Conservation (phyloP, 2,797 vertebrate species). For the Lagodon rhomboides region DNA sequence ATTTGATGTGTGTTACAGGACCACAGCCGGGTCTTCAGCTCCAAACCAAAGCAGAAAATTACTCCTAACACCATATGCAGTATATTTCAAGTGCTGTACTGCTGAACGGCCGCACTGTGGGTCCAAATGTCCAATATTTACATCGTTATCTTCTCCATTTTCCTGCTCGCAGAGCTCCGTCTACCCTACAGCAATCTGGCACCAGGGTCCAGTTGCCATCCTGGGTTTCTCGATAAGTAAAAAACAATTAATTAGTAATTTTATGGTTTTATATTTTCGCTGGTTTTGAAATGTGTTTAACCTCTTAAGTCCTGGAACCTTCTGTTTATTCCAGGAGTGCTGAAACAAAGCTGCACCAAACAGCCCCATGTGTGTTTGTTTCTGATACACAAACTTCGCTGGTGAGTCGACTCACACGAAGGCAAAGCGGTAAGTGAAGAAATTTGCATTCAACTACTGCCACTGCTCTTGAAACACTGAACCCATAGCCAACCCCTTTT, state of each 20-base stretch:
- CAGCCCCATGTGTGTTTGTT: neutral
- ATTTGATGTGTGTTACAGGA: neutral
- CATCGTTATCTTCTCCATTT: conserved; percentile 2
- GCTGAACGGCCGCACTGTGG: conserved; percentile 8
- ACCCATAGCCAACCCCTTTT: neutral
- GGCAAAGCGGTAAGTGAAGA: neutral
- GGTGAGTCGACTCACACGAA: neutral
- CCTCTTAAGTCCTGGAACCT: neutral
- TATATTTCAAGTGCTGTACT: conserved; percentile 7
- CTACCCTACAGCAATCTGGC: conserved; percentile 14
- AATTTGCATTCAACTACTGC: neutral
- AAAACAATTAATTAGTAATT: conserved; percentile 12
- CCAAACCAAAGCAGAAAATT: conserved; percentile 5
- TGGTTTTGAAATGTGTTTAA: neutral
- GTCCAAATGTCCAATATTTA: conserved; percentile 33
- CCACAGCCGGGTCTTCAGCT: neutral
- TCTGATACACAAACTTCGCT: conserved; percentile 4
- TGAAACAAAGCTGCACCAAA: neutral
- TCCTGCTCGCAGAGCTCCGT: neutral
- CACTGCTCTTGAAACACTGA: neutral
- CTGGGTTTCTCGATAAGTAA: neutral
- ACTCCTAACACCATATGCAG: neutral
- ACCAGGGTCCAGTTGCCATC: neutral
- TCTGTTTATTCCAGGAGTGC: neutral
- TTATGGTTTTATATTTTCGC: neutral